Percentiles rank a stretch among this genome's conserved stretches.
Evolutionary conservation across 1,140 invertebrate species (phyloP).

Genomic region (Habropoda laboriosa): DNA sequence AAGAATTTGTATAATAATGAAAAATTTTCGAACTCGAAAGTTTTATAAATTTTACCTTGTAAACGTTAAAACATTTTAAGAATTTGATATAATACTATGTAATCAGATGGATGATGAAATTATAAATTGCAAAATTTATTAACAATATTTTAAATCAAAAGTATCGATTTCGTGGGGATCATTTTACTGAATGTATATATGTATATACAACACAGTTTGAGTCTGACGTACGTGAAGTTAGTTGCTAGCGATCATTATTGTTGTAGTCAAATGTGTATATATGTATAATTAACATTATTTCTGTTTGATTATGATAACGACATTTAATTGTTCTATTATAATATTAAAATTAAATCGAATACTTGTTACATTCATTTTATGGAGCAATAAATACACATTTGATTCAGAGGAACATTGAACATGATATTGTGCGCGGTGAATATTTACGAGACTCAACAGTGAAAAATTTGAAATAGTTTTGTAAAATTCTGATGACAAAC

Average conservation of each 20-base stretch:
- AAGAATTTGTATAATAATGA: too few species aligned
- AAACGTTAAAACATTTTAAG: too few species aligned
- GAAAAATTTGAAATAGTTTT: conserved; percentile 26
- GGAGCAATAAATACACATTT: neutral
- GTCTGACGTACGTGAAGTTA: conserved; percentile 21
- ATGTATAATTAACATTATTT: conserved; percentile 7
- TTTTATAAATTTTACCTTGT: too few species aligned
- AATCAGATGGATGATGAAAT: too few species aligned
- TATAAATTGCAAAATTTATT: neutral
- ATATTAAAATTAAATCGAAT: neutral
- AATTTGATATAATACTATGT: too few species aligned
- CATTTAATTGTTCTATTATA: neutral
- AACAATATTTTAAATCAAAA: neutral
- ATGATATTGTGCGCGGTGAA: conserved; percentile 6
- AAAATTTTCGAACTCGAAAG: too few species aligned
- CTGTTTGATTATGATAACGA: neutral
- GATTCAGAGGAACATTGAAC: neutral
- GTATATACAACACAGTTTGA: neutral
- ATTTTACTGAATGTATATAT: too few species aligned
- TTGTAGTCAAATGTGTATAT: conserved; percentile 20
- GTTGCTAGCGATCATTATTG: neutral
- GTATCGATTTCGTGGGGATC: neutral
- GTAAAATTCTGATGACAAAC: neutral
- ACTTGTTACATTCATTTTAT: neutral
- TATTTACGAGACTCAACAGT: neutral